Evolutionary conservation across 2,888 invertebrate species (phyloP).

Genomic region (Cyclophora punctaria): DNA sequence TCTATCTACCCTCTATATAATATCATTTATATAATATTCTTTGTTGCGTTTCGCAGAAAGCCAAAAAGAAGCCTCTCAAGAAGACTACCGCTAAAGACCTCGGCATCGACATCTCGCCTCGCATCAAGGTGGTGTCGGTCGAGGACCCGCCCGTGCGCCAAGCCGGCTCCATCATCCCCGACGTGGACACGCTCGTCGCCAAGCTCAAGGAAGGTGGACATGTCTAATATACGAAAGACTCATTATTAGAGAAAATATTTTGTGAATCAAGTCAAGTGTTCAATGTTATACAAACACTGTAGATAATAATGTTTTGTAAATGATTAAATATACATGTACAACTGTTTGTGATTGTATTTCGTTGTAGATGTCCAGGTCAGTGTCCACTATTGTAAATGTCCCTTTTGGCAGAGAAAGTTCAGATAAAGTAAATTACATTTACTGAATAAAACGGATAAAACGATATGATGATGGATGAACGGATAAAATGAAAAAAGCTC

Average conservation of each 20-base stretch:
- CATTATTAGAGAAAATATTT: conserved; percentile 1
- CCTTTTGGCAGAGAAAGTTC: too few relatives aligned
- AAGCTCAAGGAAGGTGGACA: conserved; percentile 94
- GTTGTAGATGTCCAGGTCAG: conserved; percentile 1
- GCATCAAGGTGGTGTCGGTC: conserved; percentile 91
- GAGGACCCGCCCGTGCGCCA: conserved; percentile 97
- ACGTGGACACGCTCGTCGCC: conserved; percentile 90
- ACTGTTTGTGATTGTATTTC: conserved; percentile 16
- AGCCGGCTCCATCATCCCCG: conserved; percentile 91
- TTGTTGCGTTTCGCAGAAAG: conserved; percentile 80
- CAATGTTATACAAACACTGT: conserved; percentile 22
- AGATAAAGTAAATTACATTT: too few relatives aligned
- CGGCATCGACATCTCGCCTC: conserved; percentile 89
- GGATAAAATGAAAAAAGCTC: too few relatives aligned
- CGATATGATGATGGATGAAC: too few relatives aligned
- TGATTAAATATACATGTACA: conserved; percentile 28
- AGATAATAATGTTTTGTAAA: conserved; percentile 23
- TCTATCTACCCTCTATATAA: too few relatives aligned
- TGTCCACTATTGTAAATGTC: too few relatives aligned
- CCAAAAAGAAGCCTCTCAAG: conserved; percentile 98
- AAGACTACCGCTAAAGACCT: conserved; percentile 92
- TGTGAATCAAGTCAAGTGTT: conserved; percentile 19
- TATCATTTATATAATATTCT: too few relatives aligned
- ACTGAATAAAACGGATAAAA: too few relatives aligned
- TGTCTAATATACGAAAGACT: conserved; percentile 39